phyloP scores from a whole-genome alignment of 2,888 invertebrate species.

The Coelinius sp. region DNA sequence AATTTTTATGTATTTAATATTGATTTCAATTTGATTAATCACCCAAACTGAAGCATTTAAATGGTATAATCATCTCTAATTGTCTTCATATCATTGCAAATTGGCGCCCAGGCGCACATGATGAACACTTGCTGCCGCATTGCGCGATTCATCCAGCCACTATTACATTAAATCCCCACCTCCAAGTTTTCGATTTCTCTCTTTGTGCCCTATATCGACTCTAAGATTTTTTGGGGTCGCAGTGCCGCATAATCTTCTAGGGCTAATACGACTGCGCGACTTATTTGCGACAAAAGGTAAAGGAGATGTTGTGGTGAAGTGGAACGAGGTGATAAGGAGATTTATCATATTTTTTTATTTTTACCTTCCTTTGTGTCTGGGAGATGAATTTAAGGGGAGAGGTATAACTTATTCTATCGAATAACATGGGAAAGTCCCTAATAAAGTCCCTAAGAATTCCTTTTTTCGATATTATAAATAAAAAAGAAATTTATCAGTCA shows the following conservation, averaged over 20 bases:
- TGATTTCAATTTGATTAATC: not conserved
- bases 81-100: not conserved
- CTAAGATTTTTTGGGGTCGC: not conserved
- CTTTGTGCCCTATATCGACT: not conserved
- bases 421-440: not conserved
- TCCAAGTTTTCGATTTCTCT: not conserved
- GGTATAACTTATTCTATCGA: not conserved
- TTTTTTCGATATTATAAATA: not conserved
- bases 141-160: not conserved
- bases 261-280: not conserved
- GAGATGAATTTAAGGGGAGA: no score
- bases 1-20: no score
- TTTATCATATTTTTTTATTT: not conserved
- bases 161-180: not conserved
- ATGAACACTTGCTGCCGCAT: conserved; percentile 8
- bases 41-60: not conserved
- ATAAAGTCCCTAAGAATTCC: not conserved
- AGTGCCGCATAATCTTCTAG: not conserved
- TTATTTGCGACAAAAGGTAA: not conserved
- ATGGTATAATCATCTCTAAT: not conserved
- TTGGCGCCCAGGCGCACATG: conserved; percentile 12
- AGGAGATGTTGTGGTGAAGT: not conserved
- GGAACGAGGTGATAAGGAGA: not conserved
- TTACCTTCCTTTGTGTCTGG: not conserved
- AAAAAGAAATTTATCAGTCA: no score